Base-by-base conservation (phyloP, 2,888 invertebrate genomes). In the Chirona hameri region DNA sequence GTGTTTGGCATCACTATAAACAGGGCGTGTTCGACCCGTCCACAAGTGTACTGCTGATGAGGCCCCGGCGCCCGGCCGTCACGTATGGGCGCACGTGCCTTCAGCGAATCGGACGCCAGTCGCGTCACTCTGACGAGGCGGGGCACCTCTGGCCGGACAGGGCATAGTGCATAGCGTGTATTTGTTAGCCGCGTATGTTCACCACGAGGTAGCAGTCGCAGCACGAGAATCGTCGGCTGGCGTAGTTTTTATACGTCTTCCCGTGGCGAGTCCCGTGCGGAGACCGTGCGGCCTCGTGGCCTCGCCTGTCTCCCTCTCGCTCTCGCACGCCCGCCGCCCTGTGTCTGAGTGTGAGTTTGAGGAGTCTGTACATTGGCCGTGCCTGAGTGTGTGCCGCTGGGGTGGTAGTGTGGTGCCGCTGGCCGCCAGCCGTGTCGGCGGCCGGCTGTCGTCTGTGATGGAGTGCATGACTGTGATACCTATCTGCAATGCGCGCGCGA, bases 401-500 rank as follows among this genome's bases (percentile, higher is more conserved):
- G 46, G 46, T 29, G 48, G 46, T 27, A 39, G n/a, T 18, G 57
- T 46, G 29, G 29, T 81, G 60, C 31, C 18, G 0, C 5, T 15
- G 72, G 65, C 10, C 65, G 65, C 12, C 1, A 7, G 3, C 65
- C 12, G 10, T 12, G 65, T 69, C 27, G 9, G 72, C 29, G 72
- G 1, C 4, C 1, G 31, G 14, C 14, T 14, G 69, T 12, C 29
- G 12, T 3, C 69, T 69, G 69, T 69, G 69, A 69, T 69, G 27
- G 69, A 12, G 27, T 29, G 69, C 27, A 27, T 69, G 69, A 72
- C 72, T 72, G 72, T 72, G 72, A 72, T 72, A 72, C 31, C 27
- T 29, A 12, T 27, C 29, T 31, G 72, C 72, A 72, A 72, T 72
- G 72, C 27, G 31, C 52, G 52, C 52, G 72, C 18, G 18, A 18